Conservation (phyloP, 2,113 vertebrate species). For the Lepidothrix coronata region DNA sequence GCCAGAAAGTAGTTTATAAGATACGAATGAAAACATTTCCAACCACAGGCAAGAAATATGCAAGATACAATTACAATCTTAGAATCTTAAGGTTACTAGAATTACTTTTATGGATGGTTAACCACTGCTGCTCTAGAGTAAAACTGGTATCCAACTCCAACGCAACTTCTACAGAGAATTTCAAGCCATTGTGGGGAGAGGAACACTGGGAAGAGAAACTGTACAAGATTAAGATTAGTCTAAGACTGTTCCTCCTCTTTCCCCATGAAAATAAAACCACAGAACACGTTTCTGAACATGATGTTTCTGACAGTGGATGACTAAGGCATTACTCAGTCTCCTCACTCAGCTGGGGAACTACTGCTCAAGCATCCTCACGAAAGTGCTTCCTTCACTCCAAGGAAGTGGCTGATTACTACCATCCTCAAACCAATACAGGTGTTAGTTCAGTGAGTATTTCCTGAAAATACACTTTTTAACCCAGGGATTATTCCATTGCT, state of each 20-base stretch:
- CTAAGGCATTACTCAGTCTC: background rate
- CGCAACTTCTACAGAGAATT: background rate
- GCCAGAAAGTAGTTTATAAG: background rate
- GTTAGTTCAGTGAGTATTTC: background rate
- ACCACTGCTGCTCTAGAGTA: background rate
- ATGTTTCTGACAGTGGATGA: background rate
- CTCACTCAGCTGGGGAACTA: background rate
- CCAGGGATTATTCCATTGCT: background rate
- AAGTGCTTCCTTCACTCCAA: background rate
- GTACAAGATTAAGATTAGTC: background rate
- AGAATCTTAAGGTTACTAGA: background rate
- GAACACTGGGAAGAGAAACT: background rate
- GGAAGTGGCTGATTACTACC: background rate
- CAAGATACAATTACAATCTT: background rate
- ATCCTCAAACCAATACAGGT: background rate
- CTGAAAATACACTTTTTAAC: background rate
- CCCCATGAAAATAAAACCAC: background rate
- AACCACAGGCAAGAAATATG: background rate
- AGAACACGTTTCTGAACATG: background rate
- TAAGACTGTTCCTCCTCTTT: background rate
- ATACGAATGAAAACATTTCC: background rate
- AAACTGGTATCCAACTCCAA: background rate
- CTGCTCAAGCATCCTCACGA: background rate
- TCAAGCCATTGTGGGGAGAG: background rate
- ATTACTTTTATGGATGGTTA: background rate